Percentiles rank a stretch among this genome's conserved stretches.
phyloP scores from a whole-genome alignment of 2,113 vertebrate genomes.

The Amazona guildingii region DNA sequence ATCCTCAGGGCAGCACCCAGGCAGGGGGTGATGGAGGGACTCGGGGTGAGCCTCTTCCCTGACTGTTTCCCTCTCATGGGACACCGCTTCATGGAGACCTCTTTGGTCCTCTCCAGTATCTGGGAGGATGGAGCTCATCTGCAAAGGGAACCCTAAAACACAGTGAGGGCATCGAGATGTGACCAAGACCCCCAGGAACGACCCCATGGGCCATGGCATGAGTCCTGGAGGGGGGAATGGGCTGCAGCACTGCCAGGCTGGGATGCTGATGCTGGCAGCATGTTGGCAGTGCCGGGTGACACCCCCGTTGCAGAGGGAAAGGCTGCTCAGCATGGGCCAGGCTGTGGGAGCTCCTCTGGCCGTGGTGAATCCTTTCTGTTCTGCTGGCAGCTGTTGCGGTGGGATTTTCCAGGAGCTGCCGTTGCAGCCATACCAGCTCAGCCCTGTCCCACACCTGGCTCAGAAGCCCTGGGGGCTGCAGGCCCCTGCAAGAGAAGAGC shows the following conservation, averaged over 20 bases:
- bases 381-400: accelerated
- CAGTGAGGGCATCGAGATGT: accelerated
- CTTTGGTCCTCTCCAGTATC: neutral
- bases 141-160: neutral
- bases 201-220: neutral
- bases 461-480: neutral
- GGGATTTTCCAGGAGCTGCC: neutral
- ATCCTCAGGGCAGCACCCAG: neutral
- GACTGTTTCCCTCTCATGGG: neutral
- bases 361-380: neutral
- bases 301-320: neutral
- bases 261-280: accelerated
- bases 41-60: neutral
- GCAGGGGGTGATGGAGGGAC: neutral
- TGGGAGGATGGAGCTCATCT: neutral
- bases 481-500: neutral
- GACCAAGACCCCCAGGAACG: neutral
- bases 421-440: neutral
- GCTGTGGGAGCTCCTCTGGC: neutral
- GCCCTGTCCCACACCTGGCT: neutral
- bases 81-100: neutral
- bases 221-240: no score
- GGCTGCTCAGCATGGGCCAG: neutral
- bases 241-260: neutral
- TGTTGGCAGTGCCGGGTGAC: neutral